phyloP scores from a whole-genome alignment of 1,140 invertebrate species.

The Drosophila jambulina region DNA sequence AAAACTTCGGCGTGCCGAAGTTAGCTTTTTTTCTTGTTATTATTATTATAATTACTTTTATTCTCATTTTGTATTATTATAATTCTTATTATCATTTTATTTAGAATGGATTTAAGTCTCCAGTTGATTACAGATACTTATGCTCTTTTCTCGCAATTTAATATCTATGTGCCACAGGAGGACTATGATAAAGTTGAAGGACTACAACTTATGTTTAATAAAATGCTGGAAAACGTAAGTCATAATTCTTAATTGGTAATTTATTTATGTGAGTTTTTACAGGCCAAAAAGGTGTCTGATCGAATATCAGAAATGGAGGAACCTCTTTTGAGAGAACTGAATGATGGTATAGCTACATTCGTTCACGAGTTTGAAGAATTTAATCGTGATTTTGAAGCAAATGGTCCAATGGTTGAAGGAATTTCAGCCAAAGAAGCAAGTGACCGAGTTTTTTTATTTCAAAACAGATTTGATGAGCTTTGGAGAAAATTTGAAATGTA shows the following conservation, averaged over 20 bases:
- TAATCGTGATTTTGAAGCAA: constrained; percentile 90
- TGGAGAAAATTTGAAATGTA: constrained; percentile 92
- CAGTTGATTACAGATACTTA: constrained; percentile 8
- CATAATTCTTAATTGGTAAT: constrained; percentile 5
- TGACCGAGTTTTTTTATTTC: constrained; percentile 91
- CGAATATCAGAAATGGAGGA: constrained; percentile 92
- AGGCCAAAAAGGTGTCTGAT: constrained; percentile 90
- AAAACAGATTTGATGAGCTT: constrained; percentile 92
- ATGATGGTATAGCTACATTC: constrained; percentile 89
- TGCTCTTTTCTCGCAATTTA: constrained; percentile 85
- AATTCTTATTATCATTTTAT: neutral
- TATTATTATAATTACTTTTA: neutral
- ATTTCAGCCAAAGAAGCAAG: constrained; percentile 93
- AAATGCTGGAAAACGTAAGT: constrained; percentile 89
- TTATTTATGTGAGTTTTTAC: neutral
- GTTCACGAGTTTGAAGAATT: constrained; percentile 89
- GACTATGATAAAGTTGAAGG: constrained; percentile 92
- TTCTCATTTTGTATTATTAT: neutral
- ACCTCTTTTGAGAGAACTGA: constrained; percentile 90
- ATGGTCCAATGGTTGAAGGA: constrained; percentile 93
- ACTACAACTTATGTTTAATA: constrained; percentile 91
- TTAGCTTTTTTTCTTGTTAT: too few relatives aligned
- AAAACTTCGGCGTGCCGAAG: too few relatives aligned
- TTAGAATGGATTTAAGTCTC: constrained; percentile 10
- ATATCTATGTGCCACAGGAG: constrained; percentile 90